phyloP scores from a whole-genome alignment of 2,888 invertebrate genomes.

The Crematogaster levior region DNA sequence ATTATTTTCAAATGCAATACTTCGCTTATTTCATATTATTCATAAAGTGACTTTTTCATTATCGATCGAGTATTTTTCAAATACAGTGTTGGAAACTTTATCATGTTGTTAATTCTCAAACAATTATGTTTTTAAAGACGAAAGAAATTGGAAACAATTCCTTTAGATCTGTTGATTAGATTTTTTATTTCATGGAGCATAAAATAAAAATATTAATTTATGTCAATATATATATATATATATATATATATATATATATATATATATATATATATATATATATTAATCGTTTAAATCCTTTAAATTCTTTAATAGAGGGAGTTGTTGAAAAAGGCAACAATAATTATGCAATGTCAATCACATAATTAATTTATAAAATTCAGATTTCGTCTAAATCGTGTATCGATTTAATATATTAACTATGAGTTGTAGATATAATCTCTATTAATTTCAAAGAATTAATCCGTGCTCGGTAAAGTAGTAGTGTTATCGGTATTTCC shows the following conservation, averaged over 20 bases:
- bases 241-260: no score
- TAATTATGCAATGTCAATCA: neutral
- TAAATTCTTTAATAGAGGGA: neutral
- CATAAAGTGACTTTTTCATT: neutral
- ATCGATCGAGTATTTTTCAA: constrained; percentile 4
- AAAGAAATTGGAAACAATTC: no score
- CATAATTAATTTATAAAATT: neutral
- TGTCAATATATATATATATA: no score
- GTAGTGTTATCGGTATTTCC: neutral
- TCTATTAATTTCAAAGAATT: neutral
- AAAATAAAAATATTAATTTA: neutral
- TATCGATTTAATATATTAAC: neutral
- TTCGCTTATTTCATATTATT: neutral
- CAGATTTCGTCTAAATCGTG: neutral
- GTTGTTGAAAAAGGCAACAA: neutral
- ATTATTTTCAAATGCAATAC: neutral
- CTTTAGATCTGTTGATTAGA: neutral
- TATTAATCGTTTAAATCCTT: neutral
- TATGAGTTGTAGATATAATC: neutral
- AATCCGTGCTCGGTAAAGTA: no score
- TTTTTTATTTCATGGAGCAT: neutral
- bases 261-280: no score
- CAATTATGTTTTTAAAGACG: neutral
- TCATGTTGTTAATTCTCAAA: neutral
- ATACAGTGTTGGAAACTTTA: neutral